Percentiles rank a stretch among this genome's conserved stretches.
phyloP scores from a whole-genome alignment of 2,888 invertebrate species.

The Dicyrtomina minuta region DNA sequence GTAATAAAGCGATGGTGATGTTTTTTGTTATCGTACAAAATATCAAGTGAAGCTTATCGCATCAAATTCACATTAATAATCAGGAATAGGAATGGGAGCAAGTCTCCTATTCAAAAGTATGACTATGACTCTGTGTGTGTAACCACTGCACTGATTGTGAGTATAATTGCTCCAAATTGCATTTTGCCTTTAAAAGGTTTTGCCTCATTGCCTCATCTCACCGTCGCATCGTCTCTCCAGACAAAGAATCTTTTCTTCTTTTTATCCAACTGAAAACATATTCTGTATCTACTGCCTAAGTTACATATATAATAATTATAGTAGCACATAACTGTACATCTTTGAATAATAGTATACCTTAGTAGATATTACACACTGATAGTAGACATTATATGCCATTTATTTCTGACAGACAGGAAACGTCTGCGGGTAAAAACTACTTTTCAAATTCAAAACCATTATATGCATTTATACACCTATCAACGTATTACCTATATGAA shows the following conservation, averaged over 20 bases:
- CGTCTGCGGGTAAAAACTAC: too few relatives aligned
- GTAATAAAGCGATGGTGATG: too few relatives aligned
- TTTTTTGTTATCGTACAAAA: conserved; percentile 5
- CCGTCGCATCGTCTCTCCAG: too few relatives aligned
- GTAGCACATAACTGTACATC: background rate
- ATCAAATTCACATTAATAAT: conserved; percentile 32
- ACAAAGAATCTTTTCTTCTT: conserved; percentile 19
- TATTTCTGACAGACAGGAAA: too few relatives aligned
- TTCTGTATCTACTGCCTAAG: background rate
- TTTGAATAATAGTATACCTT: background rate
- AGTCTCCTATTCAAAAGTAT: conserved; percentile 16
- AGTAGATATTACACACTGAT: background rate
- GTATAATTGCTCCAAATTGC: conserved; percentile 29
- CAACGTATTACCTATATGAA: too few relatives aligned
- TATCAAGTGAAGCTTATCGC: conserved; percentile 21
- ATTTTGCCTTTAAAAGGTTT: conserved; percentile 34
- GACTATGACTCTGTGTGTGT: conserved; percentile 23
- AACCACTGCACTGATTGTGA: too few relatives aligned
- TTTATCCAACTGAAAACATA: background rate
- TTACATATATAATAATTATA: too few relatives aligned
- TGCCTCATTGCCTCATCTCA: conserved; percentile 8
- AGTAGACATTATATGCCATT: too few relatives aligned
- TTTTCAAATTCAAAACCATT: too few relatives aligned
- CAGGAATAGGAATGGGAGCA: conserved; percentile 24
- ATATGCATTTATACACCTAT: too few relatives aligned